Conservation (phyloP, 2,797 vertebrate genomes). For the Percopsis omiscomaycus region DNA sequence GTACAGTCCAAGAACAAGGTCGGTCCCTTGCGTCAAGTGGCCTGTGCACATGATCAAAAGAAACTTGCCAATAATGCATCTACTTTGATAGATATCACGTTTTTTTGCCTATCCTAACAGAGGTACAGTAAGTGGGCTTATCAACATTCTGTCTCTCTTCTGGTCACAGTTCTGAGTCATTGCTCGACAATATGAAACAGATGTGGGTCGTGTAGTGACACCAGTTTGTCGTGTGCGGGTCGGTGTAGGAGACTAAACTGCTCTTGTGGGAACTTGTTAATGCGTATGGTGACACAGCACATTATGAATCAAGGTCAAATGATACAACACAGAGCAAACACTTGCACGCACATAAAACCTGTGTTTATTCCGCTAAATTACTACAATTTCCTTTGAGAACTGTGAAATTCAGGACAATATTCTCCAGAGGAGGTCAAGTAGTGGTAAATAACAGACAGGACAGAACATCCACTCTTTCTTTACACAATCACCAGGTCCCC, state of each 20-base stretch:
- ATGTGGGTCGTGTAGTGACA: neutral
- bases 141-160: neutral
- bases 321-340: neutral
- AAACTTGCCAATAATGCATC: neutral
- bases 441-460: neutral
- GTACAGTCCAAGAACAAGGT: no score
- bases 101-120: neutral
- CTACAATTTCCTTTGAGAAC: neutral
- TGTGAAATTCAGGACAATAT: neutral
- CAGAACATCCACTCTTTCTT: neutral
- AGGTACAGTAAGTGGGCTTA: neutral
- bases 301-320: neutral
- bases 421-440: neutral
- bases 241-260: no score
- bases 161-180: neutral
- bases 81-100: neutral
- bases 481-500: neutral
- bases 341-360: neutral
- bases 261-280: no score
- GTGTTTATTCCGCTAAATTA: neutral
- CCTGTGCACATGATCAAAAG: no score
- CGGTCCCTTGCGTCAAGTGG: no score
- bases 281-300: neutral
- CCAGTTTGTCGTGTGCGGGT: neutral
- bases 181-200: neutral